A percentile compares a stretch with the other conserved stretches of the same genome.
These are phyloP conservation scores for Trematomus bernacchii DNA, from an alignment of 2,797 vertebrate species.

Conservation along the genomic window DNA sequence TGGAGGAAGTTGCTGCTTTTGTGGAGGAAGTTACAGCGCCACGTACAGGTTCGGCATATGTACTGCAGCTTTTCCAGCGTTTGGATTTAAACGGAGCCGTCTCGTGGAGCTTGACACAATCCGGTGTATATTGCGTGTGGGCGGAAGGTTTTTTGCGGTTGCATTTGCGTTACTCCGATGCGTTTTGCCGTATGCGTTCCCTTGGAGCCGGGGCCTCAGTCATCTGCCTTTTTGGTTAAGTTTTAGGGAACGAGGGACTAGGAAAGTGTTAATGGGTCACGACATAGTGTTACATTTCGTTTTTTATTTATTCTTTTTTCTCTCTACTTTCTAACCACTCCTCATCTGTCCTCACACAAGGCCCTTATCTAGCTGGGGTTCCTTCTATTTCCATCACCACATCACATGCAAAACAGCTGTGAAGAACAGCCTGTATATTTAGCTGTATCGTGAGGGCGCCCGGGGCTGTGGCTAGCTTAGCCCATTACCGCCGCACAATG, in stretches of 20 bases:
- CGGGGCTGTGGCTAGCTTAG: slow-evolving; percentile 75
- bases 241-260: slow-evolving; percentile 10
- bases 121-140: no score
- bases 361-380: slow-evolving; percentile 75
- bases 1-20: no score
- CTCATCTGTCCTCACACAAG: slow-evolving; percentile 55
- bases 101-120: no score
- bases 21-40: no score
- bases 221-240: not conserved
- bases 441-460: slow-evolving; percentile 80
- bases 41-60: no score
- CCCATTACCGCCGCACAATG: slow-evolving; percentile 82
- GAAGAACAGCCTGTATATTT: slow-evolving; percentile 85
- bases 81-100: no score
- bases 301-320: not conserved
- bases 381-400: slow-evolving; percentile 82
- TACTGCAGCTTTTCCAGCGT: no score
- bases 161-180: no score
- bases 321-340: slow-evolving; percentile 12
- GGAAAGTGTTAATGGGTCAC: slow-evolving; percentile 11
- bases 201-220: no score
- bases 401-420: slow-evolving; percentile 91
- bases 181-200: no score
- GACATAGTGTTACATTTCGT: not conserved
- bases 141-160: no score